phyloP scores from a whole-genome alignment of 2,888 invertebrate species.

The Lissocephala sabroskyi region DNA sequence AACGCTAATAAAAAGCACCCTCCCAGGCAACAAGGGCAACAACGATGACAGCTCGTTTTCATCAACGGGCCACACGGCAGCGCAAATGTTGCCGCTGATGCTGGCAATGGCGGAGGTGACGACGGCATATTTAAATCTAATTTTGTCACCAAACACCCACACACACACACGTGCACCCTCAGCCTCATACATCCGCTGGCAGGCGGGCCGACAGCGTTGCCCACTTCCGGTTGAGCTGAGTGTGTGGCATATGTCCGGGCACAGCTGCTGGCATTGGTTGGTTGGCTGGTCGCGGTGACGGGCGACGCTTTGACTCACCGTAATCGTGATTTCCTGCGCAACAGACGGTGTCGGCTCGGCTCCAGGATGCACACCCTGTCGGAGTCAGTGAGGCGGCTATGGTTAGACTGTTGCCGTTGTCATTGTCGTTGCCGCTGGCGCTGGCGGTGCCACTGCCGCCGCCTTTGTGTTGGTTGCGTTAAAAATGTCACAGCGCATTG shows the following conservation, averaged over 20 bases:
- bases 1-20: slow-evolving; percentile 29
- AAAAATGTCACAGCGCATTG: slow-evolving; percentile 66
- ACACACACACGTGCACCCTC: slow-evolving; percentile 32
- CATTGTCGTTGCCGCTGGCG: slow-evolving; percentile 20
- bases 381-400: background rate
- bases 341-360: slow-evolving; percentile 36
- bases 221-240: too few species aligned
- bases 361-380: slow-evolving; percentile 14
- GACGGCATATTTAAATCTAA: slow-evolving; percentile 58
- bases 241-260: too few species aligned
- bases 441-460: slow-evolving; percentile 18
- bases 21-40: slow-evolving; percentile 1
- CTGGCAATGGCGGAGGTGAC: background rate
- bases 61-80: slow-evolving; percentile 31
- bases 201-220: too few species aligned
- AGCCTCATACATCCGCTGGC: background rate
- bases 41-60: slow-evolving; percentile 39
- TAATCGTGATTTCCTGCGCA: slow-evolving; percentile 61
- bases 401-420: slow-evolving; percentile 21
- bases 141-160: slow-evolving; percentile 55
- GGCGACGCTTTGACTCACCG: slow-evolving; percentile 39
- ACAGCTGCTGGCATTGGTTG: too few species aligned
- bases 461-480: slow-evolving; percentile 52
- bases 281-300: slow-evolving; percentile 1
- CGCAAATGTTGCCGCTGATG: too few species aligned